Base-by-base conservation (phyloP, 2,888 invertebrate species). In the Malachius bipustulatus region DNA sequence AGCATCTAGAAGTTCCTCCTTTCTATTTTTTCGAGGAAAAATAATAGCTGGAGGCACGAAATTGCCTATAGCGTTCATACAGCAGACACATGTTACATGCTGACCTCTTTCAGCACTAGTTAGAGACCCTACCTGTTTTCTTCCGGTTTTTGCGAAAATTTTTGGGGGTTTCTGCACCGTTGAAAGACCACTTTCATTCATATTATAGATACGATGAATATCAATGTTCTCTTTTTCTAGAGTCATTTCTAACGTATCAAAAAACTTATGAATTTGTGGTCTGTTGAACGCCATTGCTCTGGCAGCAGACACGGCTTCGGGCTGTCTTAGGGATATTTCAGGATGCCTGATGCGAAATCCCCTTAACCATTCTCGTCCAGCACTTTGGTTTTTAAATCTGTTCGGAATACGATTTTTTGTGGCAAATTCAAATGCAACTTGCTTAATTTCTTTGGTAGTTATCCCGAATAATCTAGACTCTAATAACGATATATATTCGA, bases 141-240 rank as follows among this genome's bases (percentile, higher is more conserved):
- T 37, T 2, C 59, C 57, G 35, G 46, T 59, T 30, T 40, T 30
- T 16, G 56, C 54, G 39, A 59, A 35, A 33, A 60, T 48, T 40
- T 54, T 54, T 24, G 45, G 40, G 11, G 54, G 53, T 34, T 47
- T 54, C 35, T 60, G 59, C 1, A 64, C 59, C 3, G 59, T 63
- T 13, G 59, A 55, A 4, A 60, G 39, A 2, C 50, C 56, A 14
- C 56, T 54, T 46, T 64, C 24, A n/a, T 19, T n/a, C 24, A 19
- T 19, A 8, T 8, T 19, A 19, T 19, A 19, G n/a, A 19, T 19
- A n/a, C n/a, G n/a, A 19, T 19, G 24, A 19, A 19, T 19, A n/a
- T 19, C 24, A 19, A 19, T 19, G 6, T 19, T 19, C 24, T 19
- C 24, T 8, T 35, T 16, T 13, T 36, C 27, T 15, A 32, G 34